Percentiles rank a stretch among this genome's conserved stretches.
phyloP scores from a whole-genome alignment of 2,113 vertebrate genomes.

The Petromus typicus region DNA sequence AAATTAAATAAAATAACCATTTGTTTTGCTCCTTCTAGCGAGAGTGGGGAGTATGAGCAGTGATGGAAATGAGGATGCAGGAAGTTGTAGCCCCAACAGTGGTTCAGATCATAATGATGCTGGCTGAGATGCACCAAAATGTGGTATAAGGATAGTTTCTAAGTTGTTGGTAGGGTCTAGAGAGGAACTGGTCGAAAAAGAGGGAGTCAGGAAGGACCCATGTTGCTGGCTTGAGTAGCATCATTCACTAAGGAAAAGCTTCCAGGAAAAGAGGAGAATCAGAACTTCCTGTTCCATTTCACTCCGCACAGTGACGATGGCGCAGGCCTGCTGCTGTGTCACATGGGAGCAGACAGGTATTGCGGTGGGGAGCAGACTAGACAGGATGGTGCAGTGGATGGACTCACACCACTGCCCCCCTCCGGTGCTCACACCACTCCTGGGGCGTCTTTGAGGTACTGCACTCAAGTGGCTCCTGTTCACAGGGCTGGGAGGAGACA shows the following conservation, averaged over 20 bases:
- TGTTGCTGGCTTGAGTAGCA: neutral
- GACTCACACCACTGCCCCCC: neutral
- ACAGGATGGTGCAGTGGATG: no score
- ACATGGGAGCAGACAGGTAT: neutral
- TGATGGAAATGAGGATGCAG: no score
- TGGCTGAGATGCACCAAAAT: neutral
- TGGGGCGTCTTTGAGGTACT: neutral
- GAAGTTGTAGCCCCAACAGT: neutral
- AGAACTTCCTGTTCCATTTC: neutral
- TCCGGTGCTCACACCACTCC: neutral
- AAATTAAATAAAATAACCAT: neutral
- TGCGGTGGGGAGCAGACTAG: neutral
- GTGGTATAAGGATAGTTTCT: neutral
- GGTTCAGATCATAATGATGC: neutral
- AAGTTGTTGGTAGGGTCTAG: neutral
- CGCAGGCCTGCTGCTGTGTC: neutral
- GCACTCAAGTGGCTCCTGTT: neutral
- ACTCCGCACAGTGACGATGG: neutral
- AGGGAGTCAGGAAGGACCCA: neutral
- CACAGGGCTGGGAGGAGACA: neutral
- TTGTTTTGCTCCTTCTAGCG: neutral
- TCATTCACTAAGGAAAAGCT: neutral
- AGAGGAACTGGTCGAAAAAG: neutral
- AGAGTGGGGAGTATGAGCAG: no score
- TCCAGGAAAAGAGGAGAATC: neutral